Base-by-base conservation (phyloP, 2,797 vertebrate species). In the Hafferia zeledoni region DNA sequence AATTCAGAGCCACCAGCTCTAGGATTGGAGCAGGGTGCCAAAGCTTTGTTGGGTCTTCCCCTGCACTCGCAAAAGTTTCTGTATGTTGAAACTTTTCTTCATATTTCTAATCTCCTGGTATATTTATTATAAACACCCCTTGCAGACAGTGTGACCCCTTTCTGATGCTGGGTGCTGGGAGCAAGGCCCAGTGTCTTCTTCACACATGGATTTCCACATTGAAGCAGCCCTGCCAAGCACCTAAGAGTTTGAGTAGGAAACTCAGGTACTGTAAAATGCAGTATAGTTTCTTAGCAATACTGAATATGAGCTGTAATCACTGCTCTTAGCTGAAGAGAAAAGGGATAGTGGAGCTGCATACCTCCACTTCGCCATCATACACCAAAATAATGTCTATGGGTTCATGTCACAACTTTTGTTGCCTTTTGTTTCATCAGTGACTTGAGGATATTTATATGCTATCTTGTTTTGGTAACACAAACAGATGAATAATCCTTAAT, bases 11-110 rank as follows among this genome's bases (percentile, higher is more conserved):
- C 9, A 44, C 4, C 25, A 28, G 43, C 27, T 33, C 37, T 28
- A 30, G 15, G n/a, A 12, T 5, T 1, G 0, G 30, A 76, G 46
- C 0, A 0, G 7, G 5, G 31, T 2, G 1, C 30, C 14, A 46
- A 72, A 20, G 23, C 9, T 78, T 65, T 72, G 3, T 46, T 30
- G 7, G 25, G 6, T 47, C 47, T 86, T 78, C 71, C 18, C 27
- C 61, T 84, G 41, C 3, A 37, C 10, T 75, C 63, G 44, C 4
- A 74, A 52, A 84, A 30, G 6, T 59, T 80, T 71, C 12, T 53
- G 4, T 28, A 15, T 25, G 22, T 39, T 64, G 25, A 35, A 65
- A 52, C 10, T 53, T 89, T 37, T 24, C 27, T 37, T 52, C 52
- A 4, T 35, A 10, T 64, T 85, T 88, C 43, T 69, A 50, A 37